Evolutionary conservation across 2,888 invertebrate genomes (phyloP).

Genomic region (Brachypalpus laphriformis): DNA sequence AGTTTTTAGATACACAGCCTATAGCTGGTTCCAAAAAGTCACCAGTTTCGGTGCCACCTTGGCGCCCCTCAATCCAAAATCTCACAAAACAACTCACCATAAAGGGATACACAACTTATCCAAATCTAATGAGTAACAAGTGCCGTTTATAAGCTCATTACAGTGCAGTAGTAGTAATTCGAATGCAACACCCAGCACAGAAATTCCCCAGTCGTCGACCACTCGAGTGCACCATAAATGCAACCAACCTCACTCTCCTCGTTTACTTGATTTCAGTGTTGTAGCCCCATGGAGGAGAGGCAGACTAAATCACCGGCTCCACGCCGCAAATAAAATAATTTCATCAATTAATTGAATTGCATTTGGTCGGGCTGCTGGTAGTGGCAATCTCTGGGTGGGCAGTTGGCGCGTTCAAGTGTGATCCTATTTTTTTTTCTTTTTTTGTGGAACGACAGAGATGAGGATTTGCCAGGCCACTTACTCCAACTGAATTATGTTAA

Average conservation of each 20-base stretch:
- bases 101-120: conserved; percentile 43
- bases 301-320: conserved; percentile 46
- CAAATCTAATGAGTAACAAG: conserved; percentile 35
- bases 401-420: conserved; percentile 4
- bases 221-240: neutral
- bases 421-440: conserved; percentile 6
- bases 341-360: conserved; percentile 72
- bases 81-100: conserved; percentile 46
- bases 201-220: neutral
- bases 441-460: neutral
- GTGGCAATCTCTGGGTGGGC: conserved; percentile 57
- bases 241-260: neutral
- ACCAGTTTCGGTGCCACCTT: conserved; percentile 20
- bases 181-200: conserved; percentile 16
- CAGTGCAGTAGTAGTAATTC: neutral
- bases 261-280: conserved; percentile 44
- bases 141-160: conserved; percentile 62
- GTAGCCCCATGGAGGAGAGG: neutral
- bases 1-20: neutral
- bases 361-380: conserved; percentile 30
- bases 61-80: conserved; percentile 38
- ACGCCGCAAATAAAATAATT: conserved; percentile 67
- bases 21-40: neutral
- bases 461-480: conserved; percentile 47
- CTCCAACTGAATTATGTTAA: conserved; percentile 49